A percentile compares a stretch with the other conserved stretches of the same genome.
These are phyloP conservation scores for Leptogaster cylindrica DNA, from an alignment of 2,888 invertebrate genomes.

Conservation along the genomic window DNA sequence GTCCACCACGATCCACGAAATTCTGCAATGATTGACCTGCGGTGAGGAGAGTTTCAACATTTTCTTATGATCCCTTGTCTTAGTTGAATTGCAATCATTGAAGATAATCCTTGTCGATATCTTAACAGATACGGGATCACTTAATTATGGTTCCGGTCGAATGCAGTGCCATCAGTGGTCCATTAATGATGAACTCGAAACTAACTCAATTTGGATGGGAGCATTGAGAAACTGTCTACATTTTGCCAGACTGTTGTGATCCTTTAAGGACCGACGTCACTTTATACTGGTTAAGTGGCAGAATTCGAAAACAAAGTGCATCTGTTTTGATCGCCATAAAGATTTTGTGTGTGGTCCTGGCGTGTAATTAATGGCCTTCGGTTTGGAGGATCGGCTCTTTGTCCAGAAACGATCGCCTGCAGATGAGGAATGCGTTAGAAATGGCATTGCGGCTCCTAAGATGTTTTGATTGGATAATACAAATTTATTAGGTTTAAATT, in stretches of 20 bases:
- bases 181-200: neutral
- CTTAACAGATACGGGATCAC: slow-evolving; percentile 39
- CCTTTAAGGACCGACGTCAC: slow-evolving; percentile 48
- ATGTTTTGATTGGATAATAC: slow-evolving; percentile 36
- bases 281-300: slow-evolving; percentile 50
- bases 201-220: slow-evolving; percentile 22
- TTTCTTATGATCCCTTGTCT: neutral
- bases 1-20: neutral
- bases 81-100: slow-evolving; percentile 41
- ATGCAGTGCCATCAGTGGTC: neutral
- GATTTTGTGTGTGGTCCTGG: slow-evolving; percentile 39
- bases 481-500: too few species aligned
- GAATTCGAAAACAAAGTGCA: slow-evolving; percentile 49
- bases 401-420: neutral
- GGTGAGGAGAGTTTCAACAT: neutral
- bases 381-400: neutral
- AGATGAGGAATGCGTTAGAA: slow-evolving; percentile 1
- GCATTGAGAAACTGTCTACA: slow-evolving; percentile 19
- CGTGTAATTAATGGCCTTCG: slow-evolving; percentile 37
- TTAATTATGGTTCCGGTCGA: slow-evolving; percentile 37
- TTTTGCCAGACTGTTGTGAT: slow-evolving; percentile 1
- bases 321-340: slow-evolving; percentile 50
- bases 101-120: slow-evolving; percentile 42
- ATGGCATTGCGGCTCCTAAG: slow-evolving; percentile 23
- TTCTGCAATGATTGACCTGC: slow-evolving; percentile 6